Base-by-base conservation (phyloP, 2,113 vertebrate genomes). In the Hippocampus mohnikei region DNA sequence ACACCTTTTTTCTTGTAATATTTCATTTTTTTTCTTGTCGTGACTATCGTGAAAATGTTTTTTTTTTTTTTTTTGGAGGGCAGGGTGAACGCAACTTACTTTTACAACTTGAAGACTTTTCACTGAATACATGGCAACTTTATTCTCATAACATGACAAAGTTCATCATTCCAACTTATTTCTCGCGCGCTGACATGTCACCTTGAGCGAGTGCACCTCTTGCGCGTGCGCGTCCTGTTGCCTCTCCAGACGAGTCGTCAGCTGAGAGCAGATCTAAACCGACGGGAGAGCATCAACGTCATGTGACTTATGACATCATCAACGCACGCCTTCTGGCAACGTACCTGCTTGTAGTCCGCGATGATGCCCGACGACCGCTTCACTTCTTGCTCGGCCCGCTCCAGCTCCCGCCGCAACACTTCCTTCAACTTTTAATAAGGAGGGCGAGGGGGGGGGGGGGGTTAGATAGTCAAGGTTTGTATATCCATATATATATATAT, bases 341-440 rank as follows among this genome's bases (percentile, higher is more conserved):
- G 70, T 91, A 97, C 96, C 94, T 96, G 95, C 84, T 97, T 98
- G 81, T 98, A 98, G 69, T 98, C 95, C 0, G 93, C 87, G 59
- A 96, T 95, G 84, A 98, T 95, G 25, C 93, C 94, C 0, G 94
- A 93, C 0, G 94, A 95, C 90, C 94, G 95, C 77, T 90, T 94
- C 68, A 95, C 93, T 70, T 95, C 94, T 23, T 92, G 93, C 79
- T 97, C 95, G 8, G 95, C 93, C 79, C 95, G 95, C 83, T 97
- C 95, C 73, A 97, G 83, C 81, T 97, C 95, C 81, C 93, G 95
- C 72, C 94, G 91, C 80, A 96, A 94, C 74, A 96, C 89, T 59
- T 96, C 94, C 84, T 97, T 98, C 23, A 97, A 80, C 96, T 98
- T 58, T 8, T 23, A 68, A 58, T 16, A 37, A 33, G 29, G 29